Percentiles rank a stretch among this genome's conserved stretches.
Conservation (phyloP, 2,888 invertebrate species). For the Epirrhoe tristata region DNA sequence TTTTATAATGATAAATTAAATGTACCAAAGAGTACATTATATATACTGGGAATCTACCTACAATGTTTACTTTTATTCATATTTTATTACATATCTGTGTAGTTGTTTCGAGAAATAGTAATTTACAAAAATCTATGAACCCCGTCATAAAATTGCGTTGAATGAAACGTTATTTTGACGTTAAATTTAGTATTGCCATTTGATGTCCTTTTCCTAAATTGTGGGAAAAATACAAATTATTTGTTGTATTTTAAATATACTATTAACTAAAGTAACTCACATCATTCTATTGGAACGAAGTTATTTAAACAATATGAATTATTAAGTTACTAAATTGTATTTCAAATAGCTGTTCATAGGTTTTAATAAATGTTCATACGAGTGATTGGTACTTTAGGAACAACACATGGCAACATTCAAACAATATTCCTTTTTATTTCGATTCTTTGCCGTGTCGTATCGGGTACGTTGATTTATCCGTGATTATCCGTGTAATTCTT, state of each 20-base stretch:
- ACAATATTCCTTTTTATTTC: conserved; percentile 73
- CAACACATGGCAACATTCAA: conserved; percentile 58
- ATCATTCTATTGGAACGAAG: neutral
- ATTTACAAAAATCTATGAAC: no score
- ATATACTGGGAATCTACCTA: no score
- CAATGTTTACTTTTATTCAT: no score
- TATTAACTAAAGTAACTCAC: neutral
- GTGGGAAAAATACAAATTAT: neutral
- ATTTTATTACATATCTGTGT: no score
- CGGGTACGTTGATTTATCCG: conserved; percentile 81
- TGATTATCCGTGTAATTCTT: conserved; percentile 66
- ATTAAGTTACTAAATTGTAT: neutral
- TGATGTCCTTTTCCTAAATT: neutral
- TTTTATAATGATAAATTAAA: no score
- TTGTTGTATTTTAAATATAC: no score
- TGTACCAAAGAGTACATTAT: no score
- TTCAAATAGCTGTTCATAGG: neutral
- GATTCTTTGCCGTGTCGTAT: conserved; percentile 84
- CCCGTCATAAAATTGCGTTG: conserved; percentile 18
- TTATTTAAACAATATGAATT: neutral
- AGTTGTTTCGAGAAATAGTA: no score
- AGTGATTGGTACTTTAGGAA: conserved; percentile 14
- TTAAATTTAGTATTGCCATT: conserved; percentile 22
- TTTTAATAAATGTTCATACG: neutral
- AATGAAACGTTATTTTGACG: conserved; percentile 35